Conservation (phyloP, 1,140 invertebrate species). For the Lasioglossum albipes region DNA sequence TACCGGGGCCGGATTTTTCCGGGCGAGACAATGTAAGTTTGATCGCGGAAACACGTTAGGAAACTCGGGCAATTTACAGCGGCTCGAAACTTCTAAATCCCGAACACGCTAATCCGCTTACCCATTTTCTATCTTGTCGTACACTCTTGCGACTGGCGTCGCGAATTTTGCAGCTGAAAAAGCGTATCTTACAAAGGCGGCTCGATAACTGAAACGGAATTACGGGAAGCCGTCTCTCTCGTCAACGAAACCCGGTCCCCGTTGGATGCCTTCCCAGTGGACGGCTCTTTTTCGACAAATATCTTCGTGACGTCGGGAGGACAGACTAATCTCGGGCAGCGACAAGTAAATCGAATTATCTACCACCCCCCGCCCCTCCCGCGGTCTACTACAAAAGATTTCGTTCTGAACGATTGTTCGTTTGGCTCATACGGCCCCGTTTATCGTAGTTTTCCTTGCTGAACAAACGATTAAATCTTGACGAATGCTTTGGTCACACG, state of each 20-base stretch:
- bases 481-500: too few species aligned
- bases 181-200: conserved; percentile 19
- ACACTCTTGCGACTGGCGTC: conserved; percentile 23
- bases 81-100: conserved; percentile 38
- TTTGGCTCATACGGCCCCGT: too few species aligned
- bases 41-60: conserved; percentile 1
- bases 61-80: conserved; percentile 43
- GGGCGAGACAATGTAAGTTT: neutral
- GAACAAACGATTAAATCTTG: too few species aligned
- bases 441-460: too few species aligned
- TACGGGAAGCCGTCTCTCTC: neutral
- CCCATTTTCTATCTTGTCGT: conserved; percentile 13
- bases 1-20: neutral
- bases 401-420: too few species aligned
- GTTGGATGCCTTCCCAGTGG: neutral
- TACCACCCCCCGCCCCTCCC: too few species aligned
- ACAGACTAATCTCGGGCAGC: too few species aligned
- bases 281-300: neutral
- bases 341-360: too few species aligned
- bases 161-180: conserved; percentile 36
- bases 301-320: neutral
- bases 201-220: conserved; percentile 30
- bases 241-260: neutral
- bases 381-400: too few species aligned
- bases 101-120: conserved; percentile 43